A percentile compares a stretch with the other conserved stretches of the same genome.
Conservation (phyloP, 1,140 invertebrate genomes). For the Amphibalanus amphitrite region DNA sequence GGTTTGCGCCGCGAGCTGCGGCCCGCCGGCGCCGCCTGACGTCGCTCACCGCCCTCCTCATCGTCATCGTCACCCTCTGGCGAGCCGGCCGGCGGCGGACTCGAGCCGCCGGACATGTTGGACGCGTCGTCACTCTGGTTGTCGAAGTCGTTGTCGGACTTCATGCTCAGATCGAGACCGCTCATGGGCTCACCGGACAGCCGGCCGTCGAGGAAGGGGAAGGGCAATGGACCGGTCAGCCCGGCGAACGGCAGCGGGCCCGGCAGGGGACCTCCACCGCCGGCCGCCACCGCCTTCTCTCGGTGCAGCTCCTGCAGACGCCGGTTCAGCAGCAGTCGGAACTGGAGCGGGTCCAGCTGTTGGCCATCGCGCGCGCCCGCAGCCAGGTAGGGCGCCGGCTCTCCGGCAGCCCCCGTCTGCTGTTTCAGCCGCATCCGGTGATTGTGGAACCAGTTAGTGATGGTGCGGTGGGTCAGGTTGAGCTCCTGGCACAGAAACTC, state of each 20-base stretch:
- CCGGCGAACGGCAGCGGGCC: slow-evolving; percentile 55
- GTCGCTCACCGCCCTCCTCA: slow-evolving; percentile 29
- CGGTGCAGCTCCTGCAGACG: slow-evolving; percentile 67
- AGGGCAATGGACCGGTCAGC: slow-evolving; percentile 36
- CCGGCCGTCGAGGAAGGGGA: slow-evolving; percentile 11
- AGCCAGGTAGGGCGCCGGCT: slow-evolving; percentile 11
- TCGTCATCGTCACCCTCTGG: slow-evolving; percentile 41
- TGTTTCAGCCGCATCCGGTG: slow-evolving; percentile 96
- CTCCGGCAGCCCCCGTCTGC: slow-evolving; percentile 17
- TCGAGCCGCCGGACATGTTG: slow-evolving; percentile 19
- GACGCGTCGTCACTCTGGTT: slow-evolving; percentile 20
- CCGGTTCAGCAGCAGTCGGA: slow-evolving; percentile 68
- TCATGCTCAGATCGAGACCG: slow-evolving; percentile 27
- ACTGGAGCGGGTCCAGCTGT: slow-evolving; percentile 72
- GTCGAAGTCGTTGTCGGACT: slow-evolving; percentile 19
- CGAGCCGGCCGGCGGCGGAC: slow-evolving; percentile 23
- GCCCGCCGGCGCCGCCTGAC: slow-evolving; percentile 11
- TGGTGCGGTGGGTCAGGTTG: slow-evolving; percentile 80
- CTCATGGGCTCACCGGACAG: slow-evolving; percentile 19
- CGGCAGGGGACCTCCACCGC: slow-evolving; percentile 47
- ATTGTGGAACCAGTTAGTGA: slow-evolving; percentile 99
- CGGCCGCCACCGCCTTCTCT: slow-evolving; percentile 42
- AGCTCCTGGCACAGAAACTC: slow-evolving; percentile 85
- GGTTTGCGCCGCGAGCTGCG: slow-evolving; percentile 54
- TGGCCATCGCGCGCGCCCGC: slow-evolving; percentile 17